Evolutionary conservation across 2,888 invertebrate species (phyloP).

Genomic region (Neria commutata): DNA sequence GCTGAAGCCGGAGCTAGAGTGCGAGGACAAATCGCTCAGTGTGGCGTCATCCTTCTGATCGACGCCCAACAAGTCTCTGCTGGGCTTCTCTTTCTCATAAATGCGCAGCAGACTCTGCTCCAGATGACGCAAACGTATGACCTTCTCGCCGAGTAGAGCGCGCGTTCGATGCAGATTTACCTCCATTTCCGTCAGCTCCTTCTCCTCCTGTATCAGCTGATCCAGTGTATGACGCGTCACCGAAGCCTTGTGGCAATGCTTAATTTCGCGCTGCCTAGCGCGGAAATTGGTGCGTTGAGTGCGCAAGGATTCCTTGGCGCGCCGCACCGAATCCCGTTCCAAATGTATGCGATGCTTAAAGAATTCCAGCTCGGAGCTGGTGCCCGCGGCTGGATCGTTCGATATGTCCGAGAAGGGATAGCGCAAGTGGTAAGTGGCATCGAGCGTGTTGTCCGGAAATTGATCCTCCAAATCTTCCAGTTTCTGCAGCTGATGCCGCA

Average conservation of each 20-base stretch:
- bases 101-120: constrained; percentile 75
- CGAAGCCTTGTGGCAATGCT: constrained; percentile 60
- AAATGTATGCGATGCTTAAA: constrained; percentile 82
- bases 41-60: constrained; percentile 67
- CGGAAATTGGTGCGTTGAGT: constrained; percentile 73
- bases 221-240: constrained; percentile 53
- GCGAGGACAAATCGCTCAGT: constrained; percentile 71
- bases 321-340: constrained; percentile 80
- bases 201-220: constrained; percentile 71
- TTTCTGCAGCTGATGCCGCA: constrained; percentile 80
- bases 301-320: constrained; percentile 77
- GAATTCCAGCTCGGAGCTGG: constrained; percentile 77
- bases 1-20: constrained; percentile 67
- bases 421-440: constrained; percentile 77
- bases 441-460: constrained; percentile 73
- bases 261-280: constrained; percentile 68
- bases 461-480: constrained; percentile 83
- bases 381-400: constrained; percentile 50
- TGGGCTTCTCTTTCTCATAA: constrained; percentile 60
- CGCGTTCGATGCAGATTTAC: constrained; percentile 82
- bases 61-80: constrained; percentile 46
- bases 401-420: constrained; percentile 79
- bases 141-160: constrained; percentile 80
- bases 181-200: constrained; percentile 82
- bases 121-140: constrained; percentile 78